Conservation (phyloP, 2,888 invertebrate genomes). For the Exephanes ischioxanthus region DNA sequence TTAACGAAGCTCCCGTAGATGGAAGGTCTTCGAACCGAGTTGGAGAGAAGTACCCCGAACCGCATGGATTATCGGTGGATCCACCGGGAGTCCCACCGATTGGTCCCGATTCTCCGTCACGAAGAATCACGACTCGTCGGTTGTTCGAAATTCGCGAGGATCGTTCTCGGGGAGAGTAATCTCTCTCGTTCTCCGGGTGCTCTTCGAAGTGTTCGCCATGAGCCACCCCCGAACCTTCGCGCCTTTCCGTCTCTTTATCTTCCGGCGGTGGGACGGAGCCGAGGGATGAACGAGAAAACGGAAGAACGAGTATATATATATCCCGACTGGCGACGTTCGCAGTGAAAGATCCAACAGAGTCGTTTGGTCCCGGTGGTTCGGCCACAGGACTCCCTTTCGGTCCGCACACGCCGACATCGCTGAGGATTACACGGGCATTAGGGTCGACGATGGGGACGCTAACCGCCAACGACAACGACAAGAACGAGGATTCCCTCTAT, state of each 20-base stretch:
- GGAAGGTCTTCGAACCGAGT: slow-evolving; percentile 16
- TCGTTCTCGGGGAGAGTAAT: slow-evolving; percentile 38
- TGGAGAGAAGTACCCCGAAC: slow-evolving; percentile 3
- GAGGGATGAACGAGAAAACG: slow-evolving; percentile 28
- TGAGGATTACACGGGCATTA: slow-evolving; percentile 68
- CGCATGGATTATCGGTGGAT: slow-evolving; percentile 51
- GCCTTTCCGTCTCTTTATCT: slow-evolving; percentile 51
- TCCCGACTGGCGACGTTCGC: neutral
- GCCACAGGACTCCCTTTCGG: slow-evolving; percentile 37
- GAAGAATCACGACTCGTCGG: slow-evolving; percentile 58
- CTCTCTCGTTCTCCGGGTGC: slow-evolving; percentile 29
- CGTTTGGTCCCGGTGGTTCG: slow-evolving; percentile 42
- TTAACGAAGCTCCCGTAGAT: slow-evolving; percentile 28
- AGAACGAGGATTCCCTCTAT: slow-evolving; percentile 32
- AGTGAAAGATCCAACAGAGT: slow-evolving; percentile 32
- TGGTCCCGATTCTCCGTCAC: slow-evolving; percentile 45
- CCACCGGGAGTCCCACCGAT: slow-evolving; percentile 6
- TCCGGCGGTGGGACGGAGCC: slow-evolving; percentile 2
- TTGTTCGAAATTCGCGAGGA: slow-evolving; percentile 49
- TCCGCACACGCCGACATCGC: slow-evolving; percentile 35
- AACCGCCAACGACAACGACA: slow-evolving; percentile 53
- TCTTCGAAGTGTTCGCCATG: slow-evolving; percentile 16
- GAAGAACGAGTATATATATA: slow-evolving; percentile 1
- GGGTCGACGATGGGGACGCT: slow-evolving; percentile 56
- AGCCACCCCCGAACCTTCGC: slow-evolving; percentile 42